These are phyloP conservation scores for Thermophis baileyi DNA, from an alignment of 2,113 vertebrate species.

Conservation along the genomic window DNA sequence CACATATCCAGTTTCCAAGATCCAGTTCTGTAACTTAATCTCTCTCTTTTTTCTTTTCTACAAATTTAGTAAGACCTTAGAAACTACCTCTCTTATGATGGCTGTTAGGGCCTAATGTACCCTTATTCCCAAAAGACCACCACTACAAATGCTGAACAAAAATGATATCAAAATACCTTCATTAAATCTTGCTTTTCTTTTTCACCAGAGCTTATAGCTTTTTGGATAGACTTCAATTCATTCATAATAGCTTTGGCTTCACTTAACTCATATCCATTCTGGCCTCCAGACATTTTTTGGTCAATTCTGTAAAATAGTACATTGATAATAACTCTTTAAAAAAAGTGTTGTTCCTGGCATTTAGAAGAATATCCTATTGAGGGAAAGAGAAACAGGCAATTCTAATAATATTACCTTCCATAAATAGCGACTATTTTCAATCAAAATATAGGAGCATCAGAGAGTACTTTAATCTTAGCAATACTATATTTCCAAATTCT, in stretches of 20 bases:
- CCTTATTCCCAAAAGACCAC: background rate
- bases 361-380: constrained; percentile 10
- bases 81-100: background rate
- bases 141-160: background rate
- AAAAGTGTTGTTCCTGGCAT: constrained; percentile 21
- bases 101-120: background rate
- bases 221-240: constrained; percentile 79
- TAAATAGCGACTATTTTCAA: background rate
- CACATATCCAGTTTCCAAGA: background rate
- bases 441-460: background rate
- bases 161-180: constrained; percentile 68
- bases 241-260: constrained; percentile 83
- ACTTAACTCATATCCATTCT: constrained; percentile 78
- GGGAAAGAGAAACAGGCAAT: constrained; percentile 5
- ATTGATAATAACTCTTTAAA: background rate
- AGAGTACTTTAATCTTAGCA: background rate
- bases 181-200: constrained; percentile 83
- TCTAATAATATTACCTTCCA: background rate
- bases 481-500: background rate
- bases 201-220: constrained; percentile 80
- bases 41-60: background rate
- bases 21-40: background rate
- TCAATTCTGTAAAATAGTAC: constrained; percentile 73
- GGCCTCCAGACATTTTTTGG: constrained; percentile 82
- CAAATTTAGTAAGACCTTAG: background rate